Evolutionary conservation across 1,140 invertebrate species (phyloP).

Genomic region (Heliconius eleuchia): DNA sequence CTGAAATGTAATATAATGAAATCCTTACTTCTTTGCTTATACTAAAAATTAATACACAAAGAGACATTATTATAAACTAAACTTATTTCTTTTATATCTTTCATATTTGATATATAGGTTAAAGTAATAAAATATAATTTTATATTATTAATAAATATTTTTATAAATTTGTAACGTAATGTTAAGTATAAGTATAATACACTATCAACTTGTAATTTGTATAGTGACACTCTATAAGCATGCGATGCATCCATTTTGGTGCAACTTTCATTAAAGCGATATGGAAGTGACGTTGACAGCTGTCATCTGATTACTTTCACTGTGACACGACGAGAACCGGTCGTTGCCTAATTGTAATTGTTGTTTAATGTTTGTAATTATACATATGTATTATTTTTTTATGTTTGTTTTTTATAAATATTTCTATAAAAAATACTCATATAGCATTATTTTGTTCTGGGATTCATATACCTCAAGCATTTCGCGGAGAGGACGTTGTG

Average conservation of each 20-base stretch:
- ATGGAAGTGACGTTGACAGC: constrained; percentile 41
- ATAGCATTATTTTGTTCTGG: no score
- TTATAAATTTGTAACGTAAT: not conserved
- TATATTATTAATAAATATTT: no score
- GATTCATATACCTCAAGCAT: no score
- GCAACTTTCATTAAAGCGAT: constrained; percentile 42
- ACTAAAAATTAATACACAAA: no score
- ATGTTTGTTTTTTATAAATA: not conserved
- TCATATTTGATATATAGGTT: no score
- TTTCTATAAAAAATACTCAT: no score
- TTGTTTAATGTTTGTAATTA: constrained; percentile 4
- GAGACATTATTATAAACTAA: no score
- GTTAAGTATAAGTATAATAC: not conserved
- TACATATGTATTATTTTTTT: not conserved
- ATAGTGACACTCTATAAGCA: constrained; percentile 18
- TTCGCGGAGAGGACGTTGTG: no score
- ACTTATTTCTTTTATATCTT: no score
- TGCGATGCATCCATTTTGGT: constrained; percentile 41
- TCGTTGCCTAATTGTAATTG: constrained; percentile 15
- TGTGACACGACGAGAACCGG: constrained; percentile 15
- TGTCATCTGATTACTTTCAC: constrained; percentile 43
- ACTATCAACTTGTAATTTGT: constrained; percentile 16
- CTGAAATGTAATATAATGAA: no score
- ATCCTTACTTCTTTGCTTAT: no score
- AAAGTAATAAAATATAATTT: no score